A percentile compares a stretch with the other conserved stretches of the same genome.
phyloP scores from a whole-genome alignment of 2,888 invertebrate genomes.

The Calameuta filiformis region DNA sequence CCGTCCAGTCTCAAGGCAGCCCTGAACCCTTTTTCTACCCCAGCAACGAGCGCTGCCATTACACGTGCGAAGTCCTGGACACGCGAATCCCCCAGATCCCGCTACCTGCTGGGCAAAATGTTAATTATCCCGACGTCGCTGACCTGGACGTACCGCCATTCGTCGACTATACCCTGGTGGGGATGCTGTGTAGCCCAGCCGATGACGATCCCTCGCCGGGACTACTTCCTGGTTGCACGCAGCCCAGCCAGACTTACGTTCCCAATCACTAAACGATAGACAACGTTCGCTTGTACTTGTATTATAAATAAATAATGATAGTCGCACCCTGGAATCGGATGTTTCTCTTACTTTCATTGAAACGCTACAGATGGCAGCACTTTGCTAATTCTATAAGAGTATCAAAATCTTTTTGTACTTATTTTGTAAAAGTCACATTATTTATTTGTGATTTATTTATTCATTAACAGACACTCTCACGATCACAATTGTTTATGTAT shows the following conservation, averaged over 20 bases:
- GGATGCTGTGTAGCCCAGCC: constrained; percentile 59
- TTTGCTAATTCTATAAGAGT: not conserved
- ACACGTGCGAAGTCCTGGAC: constrained; percentile 61
- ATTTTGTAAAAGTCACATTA: constrained; percentile 37
- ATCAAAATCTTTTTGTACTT: not conserved
- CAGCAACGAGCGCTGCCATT: constrained; percentile 55
- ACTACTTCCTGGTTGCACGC: constrained; percentile 40
- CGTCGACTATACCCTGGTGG: constrained; percentile 62
- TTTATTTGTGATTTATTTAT: constrained; percentile 53
- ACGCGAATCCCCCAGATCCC: constrained; percentile 43
- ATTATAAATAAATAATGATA: constrained; percentile 49
- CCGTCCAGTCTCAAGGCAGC: constrained; percentile 44
- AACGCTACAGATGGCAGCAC: not conserved
- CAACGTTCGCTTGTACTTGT: constrained; percentile 41
- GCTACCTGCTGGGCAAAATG: constrained; percentile 1
- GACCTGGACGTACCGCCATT: constrained; percentile 58
- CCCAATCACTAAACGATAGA: constrained; percentile 54
- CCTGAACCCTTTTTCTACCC: constrained; percentile 55
- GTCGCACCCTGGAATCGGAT: not conserved
- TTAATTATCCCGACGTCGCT: constrained; percentile 40
- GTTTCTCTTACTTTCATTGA: not conserved
- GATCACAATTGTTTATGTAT: constrained; percentile 47
- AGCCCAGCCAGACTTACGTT: constrained; percentile 53
- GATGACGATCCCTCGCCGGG: constrained; percentile 41
- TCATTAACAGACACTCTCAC: constrained; percentile 53